phyloP scores from a whole-genome alignment of 2,888 invertebrate species.

The Sinhomidia bicolor region DNA sequence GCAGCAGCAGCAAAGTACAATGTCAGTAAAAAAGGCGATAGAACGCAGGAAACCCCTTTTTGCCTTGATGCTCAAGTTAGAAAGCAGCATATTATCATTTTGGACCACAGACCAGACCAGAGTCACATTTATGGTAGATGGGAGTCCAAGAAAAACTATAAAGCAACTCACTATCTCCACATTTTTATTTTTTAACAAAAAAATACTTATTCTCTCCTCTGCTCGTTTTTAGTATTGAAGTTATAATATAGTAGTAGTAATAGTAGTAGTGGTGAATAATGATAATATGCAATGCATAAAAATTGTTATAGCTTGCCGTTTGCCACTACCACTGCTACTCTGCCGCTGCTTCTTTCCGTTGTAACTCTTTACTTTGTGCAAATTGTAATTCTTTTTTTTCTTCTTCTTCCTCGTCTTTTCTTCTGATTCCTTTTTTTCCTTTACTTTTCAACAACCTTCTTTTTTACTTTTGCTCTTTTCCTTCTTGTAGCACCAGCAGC shows the following conservation, averaged over 20 bases:
- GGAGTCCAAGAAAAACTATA: background rate
- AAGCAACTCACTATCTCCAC: background rate
- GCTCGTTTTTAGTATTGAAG: background rate
- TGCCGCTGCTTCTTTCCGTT: background rate
- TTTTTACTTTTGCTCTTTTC: background rate
- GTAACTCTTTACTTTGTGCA: constrained; percentile 19
- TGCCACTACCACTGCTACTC: background rate
- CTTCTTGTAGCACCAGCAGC: no score
- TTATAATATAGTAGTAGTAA: constrained; percentile 26
- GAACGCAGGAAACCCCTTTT: background rate
- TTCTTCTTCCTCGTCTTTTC: background rate
- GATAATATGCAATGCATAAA: constrained; percentile 52
- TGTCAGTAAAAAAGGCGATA: background rate
- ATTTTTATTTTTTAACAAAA: background rate
- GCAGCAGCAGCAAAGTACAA: background rate
- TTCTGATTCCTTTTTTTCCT: constrained; percentile 1
- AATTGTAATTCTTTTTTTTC: constrained; percentile 34
- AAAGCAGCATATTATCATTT: background rate
- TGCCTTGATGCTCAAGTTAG: background rate
- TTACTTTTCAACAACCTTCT: constrained; percentile 37
- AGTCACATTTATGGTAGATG: background rate
- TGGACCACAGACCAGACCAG: background rate
- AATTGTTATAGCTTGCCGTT: background rate
- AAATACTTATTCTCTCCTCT: background rate
- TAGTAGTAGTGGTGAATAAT: constrained; percentile 12